Evolutionary conservation across 1,140 invertebrate species (phyloP), one percentile per base, ranked within the genome.

Genomic region (Episyrphus balteatus): DNA sequence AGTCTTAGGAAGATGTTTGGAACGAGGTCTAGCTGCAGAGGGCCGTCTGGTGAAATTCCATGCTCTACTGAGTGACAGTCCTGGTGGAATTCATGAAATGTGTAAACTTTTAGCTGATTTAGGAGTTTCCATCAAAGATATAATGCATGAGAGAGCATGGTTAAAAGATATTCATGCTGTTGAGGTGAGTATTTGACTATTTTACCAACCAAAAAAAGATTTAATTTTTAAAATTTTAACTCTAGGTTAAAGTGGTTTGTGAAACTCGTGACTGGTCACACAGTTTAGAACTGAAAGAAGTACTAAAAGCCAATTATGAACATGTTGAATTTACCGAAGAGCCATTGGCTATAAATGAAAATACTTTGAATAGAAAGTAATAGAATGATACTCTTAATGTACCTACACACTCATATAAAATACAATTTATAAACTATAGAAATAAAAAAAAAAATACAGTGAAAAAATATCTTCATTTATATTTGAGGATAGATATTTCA

Each of bases 121-220:
- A 19, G 91, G 90, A 2, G 90, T 91, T 6, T 90, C 86, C 34
- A 91, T 96, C 44, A 95, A 95, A 68, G 91, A 95, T 58, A 91
- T 96, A 46, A 84, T 90, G 66, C 92, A 95, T 66, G 92, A 95
- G 66, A 73, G 92, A 48, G 90, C 92, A 6, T 96, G 92, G 91
- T 77, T 96, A 31, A 80, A 80, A 3, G 90, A 96, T 66, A 82
- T 95, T 13, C 93, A 91, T 65, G 82, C 84, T 58, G 85, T 88
- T 46, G 76, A 83, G 55, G 82, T 83, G 61, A 36, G 18, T 47
- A 17, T 14, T 3, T 6, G 42, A 44, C 34, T 11, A 2, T 41
- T 40, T 32, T 17, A 6, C n/a, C 17, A 32, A 14, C 36, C 26
- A 32, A 36, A 46, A 34, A 39, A 46, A 42, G 12, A 37, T 15